phyloP scores from a whole-genome alignment of 2,113 vertebrate genomes.

The Neodontobutis hainanensis region DNA sequence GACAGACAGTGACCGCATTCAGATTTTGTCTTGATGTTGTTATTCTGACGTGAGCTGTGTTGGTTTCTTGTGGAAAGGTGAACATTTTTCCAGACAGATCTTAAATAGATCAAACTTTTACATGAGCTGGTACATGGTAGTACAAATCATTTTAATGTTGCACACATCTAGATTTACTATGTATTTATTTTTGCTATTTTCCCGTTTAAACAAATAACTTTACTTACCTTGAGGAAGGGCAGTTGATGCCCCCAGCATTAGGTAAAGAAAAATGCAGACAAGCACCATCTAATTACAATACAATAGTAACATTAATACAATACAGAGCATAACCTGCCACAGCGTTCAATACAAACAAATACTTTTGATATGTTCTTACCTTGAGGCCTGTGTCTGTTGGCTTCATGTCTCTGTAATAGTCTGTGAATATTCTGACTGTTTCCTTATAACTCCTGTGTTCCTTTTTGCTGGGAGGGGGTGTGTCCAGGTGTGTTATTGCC shows the following conservation, averaged over 20 bases:
- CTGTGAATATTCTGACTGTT: not conserved
- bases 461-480: too few relatives aligned
- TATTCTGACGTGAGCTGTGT: constrained; percentile 39
- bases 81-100: constrained; percentile 60
- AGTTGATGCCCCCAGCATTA: constrained; percentile 32
- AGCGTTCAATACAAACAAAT: not conserved
- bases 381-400: not conserved
- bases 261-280: constrained; percentile 15
- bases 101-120: not conserved
- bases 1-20: constrained; percentile 26
- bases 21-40: constrained; percentile 22
- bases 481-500: too few relatives aligned
- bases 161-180: too few relatives aligned
- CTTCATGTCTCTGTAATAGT: not conserved
- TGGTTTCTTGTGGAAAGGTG: constrained; percentile 45
- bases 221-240: constrained; percentile 34
- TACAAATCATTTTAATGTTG: too few relatives aligned
- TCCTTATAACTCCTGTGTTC: not conserved
- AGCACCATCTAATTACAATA: constrained; percentile 42
- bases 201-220: not conserved
- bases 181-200: not conserved
- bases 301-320: not conserved
- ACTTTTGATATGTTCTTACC: constrained; percentile 1
- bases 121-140: too few relatives aligned
- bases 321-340: not conserved